A percentile compares a stretch with the other conserved stretches of the same genome.
Conservation (phyloP, 92 coral and sea anemone genomes). For the Galaxea fascicularis region DNA sequence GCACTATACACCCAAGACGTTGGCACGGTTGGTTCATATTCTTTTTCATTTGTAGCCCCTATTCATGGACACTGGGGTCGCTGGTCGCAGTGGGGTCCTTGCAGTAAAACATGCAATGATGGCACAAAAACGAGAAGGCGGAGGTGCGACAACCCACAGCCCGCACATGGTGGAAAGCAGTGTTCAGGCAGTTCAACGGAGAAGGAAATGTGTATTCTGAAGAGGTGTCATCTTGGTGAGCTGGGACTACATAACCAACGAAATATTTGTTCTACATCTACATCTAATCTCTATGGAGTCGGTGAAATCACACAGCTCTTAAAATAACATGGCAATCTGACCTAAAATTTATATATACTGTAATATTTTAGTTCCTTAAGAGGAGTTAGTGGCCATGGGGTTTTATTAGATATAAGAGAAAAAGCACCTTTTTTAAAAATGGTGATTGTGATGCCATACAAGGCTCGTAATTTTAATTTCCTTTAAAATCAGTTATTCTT, state of each 20-base stretch:
- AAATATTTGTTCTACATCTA: background rate
- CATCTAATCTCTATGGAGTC: too few species aligned
- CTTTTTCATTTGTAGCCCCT: conserved; percentile 32
- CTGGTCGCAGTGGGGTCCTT: conserved; percentile 80
- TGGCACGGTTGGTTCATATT: background rate
- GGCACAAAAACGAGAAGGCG: conserved; percentile 71
- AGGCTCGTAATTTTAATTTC: too few species aligned
- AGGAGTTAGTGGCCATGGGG: too few species aligned
- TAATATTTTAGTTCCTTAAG: too few species aligned
- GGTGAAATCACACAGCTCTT: too few species aligned
- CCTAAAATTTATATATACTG: too few species aligned
- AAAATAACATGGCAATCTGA: too few species aligned
- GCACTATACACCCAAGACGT: background rate
- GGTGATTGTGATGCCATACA: too few species aligned
- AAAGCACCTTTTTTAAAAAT: too few species aligned
- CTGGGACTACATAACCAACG: background rate
- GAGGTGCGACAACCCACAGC: conserved; percentile 74
- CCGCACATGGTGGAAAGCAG: conserved; percentile 76
- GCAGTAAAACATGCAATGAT: conserved; percentile 79
- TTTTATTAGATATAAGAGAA: too few species aligned
- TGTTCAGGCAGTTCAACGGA: conserved; percentile 66
- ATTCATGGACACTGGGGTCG: conserved; percentile 88
- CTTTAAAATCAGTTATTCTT: too few species aligned
- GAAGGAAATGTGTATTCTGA: conserved; percentile 49
- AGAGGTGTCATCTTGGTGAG: conserved; percentile 65